Base-by-base conservation (phyloP, 2,797 vertebrate species). In the Spinibarbus caldwelli region DNA sequence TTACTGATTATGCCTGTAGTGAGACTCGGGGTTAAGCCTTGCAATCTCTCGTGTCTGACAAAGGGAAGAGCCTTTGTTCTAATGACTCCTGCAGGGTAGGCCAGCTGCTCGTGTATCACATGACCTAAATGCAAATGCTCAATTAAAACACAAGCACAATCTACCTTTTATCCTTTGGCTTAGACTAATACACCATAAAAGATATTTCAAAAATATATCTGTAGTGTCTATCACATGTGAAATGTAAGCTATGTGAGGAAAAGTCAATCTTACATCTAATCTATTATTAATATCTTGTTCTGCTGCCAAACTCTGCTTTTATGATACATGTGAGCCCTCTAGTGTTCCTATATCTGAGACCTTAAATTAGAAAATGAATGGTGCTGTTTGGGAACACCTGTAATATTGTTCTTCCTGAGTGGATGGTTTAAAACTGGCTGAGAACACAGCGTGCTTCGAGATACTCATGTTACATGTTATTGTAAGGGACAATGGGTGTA, bases 1-100 rank as follows among this genome's bases (percentile, higher is more conserved):
- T 66, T 83, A 76, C 82, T 76, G 15, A 83, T 83, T 83, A 38
- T 83, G 64, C 82, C 73, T 83, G 90, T 89, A 92, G 72, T 66
- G 59, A 83, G 82, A 41, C 82, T 77, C 59, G 0, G 17, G 45
- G 92, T 92, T 93, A 91, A 93, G 92, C 91, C 90, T 90, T 89
- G 92, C 88, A 93, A 90, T 91, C 91, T 91, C 88, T 85, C 82
- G 92, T 94, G 88, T 94, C 92, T 93, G 92, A 94, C 93, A 94
- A 95, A 94, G 90, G 91, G 91, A 93, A 93, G 92, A 92, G 92
- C 92, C 92, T 93, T 90, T 90, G 89, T 90, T 92, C 91, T 94
- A 95, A 94, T 94, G 93, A 94, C 91, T 93, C 93, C 93, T 93
- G 90, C 91, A 92, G 93, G 93, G 93, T 87, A 88, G 86, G 91